Percentiles rank a stretch among this genome's conserved stretches.
These are phyloP conservation scores for Meta bourneti DNA, from an alignment of 2,888 invertebrate species.

Conservation along the genomic window DNA sequence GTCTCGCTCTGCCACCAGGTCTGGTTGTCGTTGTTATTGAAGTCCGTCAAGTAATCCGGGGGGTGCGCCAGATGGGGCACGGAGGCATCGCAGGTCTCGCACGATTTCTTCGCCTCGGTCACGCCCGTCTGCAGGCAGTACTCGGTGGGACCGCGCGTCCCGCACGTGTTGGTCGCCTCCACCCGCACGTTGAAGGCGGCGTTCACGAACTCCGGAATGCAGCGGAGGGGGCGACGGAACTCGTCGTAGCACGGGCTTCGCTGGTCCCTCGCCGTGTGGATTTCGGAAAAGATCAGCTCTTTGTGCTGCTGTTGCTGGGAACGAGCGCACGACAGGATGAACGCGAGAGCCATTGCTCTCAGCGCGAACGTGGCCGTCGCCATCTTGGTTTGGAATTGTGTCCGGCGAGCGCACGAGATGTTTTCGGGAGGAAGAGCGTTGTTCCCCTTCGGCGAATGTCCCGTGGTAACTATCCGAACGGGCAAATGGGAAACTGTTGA, in stretches of 20 bases:
- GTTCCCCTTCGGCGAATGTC: slow-evolving; percentile 8
- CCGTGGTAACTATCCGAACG: slow-evolving; percentile 16
- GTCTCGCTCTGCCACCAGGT: slow-evolving; percentile 99
- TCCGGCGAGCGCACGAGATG: not conserved
- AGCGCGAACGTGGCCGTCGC: not conserved
- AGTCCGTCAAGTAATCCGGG: slow-evolving; percentile 91
- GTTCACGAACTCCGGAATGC: slow-evolving; percentile 97
- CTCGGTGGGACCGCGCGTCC: slow-evolving; percentile 88
- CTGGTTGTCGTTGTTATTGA: slow-evolving; percentile 92
- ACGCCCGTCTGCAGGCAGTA: slow-evolving; percentile 95
- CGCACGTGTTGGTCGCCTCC: slow-evolving; percentile 98
- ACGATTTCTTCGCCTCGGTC: slow-evolving; percentile 86
- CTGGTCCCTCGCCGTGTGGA: slow-evolving; percentile 30
- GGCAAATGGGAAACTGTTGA: slow-evolving; percentile 26
- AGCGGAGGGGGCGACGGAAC: slow-evolving; percentile 85
- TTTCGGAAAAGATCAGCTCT: slow-evolving; percentile 41
- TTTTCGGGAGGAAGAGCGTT: not conserved
- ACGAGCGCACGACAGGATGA: not conserved
- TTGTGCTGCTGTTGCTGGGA: slow-evolving; percentile 35
- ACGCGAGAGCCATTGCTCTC: not conserved
- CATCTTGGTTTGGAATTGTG: slow-evolving; percentile 12
- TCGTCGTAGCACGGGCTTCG: slow-evolving; percentile 80
- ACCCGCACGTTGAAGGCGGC: slow-evolving; percentile 94
- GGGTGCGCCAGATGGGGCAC: slow-evolving; percentile 85
- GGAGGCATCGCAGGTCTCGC: slow-evolving; percentile 87